These are phyloP conservation scores for Cairina moschata DNA, from an alignment of 2,113 vertebrate species.

Conservation along the genomic window DNA sequence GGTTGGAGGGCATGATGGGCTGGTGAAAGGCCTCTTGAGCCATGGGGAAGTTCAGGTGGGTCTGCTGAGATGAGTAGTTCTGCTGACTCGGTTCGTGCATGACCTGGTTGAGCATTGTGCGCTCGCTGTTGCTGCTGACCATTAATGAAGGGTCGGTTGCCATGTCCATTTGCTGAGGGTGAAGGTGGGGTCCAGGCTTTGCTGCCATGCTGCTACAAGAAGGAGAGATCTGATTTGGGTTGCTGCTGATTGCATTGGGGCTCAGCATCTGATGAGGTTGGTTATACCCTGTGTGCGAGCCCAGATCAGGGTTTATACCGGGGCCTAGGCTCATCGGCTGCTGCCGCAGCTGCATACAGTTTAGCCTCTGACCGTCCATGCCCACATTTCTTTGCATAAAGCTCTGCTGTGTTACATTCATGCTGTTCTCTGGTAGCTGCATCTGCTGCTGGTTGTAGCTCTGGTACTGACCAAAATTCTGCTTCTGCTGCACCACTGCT, in stretches of 20 bases:
- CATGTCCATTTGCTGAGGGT: slow-evolving; percentile 73
- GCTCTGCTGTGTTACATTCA: slow-evolving; percentile 70
- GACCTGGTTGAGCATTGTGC: slow-evolving; percentile 65
- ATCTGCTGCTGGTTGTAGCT: slow-evolving; percentile 83
- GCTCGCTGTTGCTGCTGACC: slow-evolving; percentile 65
- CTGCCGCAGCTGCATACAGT: slow-evolving; percentile 78
- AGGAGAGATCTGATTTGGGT: slow-evolving; percentile 76
- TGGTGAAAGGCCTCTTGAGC: slow-evolving; percentile 76
- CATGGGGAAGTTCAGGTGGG: slow-evolving; percentile 61
- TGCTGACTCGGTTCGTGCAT: slow-evolving; percentile 69
- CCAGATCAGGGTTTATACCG: slow-evolving; percentile 68
- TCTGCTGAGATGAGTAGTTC: slow-evolving; percentile 79
- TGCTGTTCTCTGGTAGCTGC: slow-evolving; percentile 78
- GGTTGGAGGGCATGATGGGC: slow-evolving; percentile 71
- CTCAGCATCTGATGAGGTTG: slow-evolving; percentile 80
- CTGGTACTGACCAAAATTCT: slow-evolving; percentile 84
- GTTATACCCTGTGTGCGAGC: slow-evolving; percentile 78
- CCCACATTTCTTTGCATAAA: slow-evolving; percentile 74
- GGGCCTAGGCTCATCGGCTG: slow-evolving; percentile 74
- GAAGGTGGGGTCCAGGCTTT: slow-evolving; percentile 66
- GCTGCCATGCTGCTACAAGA: slow-evolving; percentile 71
- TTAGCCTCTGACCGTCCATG: slow-evolving; percentile 79
- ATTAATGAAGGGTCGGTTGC: slow-evolving; percentile 34
- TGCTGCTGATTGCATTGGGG: slow-evolving; percentile 68
- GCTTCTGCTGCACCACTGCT: slow-evolving; percentile 85